A percentile compares a stretch with the other conserved stretches of the same genome.
Evolutionary conservation across 30 jellyfish, hydroid and myxozoan genomes (phyloP).

Genomic region (Clytia hemisphaerica): DNA sequence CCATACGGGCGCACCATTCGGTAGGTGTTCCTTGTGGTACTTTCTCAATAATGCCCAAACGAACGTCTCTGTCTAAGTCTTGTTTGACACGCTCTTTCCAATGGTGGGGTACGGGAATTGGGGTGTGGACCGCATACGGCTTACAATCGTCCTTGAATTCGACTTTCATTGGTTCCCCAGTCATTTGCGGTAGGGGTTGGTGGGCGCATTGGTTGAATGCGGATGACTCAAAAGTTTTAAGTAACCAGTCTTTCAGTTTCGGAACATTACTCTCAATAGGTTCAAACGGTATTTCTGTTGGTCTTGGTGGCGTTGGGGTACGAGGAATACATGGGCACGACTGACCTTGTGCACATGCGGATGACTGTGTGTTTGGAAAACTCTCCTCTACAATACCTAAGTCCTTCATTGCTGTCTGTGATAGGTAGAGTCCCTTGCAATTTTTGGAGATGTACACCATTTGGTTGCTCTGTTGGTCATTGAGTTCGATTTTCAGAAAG

Average conservation of each 20-base stretch:
- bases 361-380: constrained; percentile 4
- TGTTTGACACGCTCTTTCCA: constrained; percentile 26
- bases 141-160: not conserved
- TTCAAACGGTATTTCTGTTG: constrained; percentile 7
- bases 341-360: not conserved
- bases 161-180: constrained; percentile 31
- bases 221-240: constrained; percentile 4
- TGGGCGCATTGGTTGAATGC: constrained; percentile 39
- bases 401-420: constrained; percentile 18
- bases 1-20: constrained; percentile 45
- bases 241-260: constrained; percentile 18
- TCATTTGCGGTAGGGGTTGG: constrained; percentile 40
- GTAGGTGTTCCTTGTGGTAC: constrained; percentile 36
- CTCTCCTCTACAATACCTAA: not conserved
- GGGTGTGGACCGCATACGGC: constrained; percentile 38
- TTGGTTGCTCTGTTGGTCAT: not conserved
- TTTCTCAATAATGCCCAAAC: constrained; percentile 14
- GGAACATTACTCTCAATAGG: not conserved
- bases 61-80: constrained; percentile 32
- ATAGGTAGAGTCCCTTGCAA: constrained; percentile 12
- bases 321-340: too few species aligned
- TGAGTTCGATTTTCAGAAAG: not conserved
- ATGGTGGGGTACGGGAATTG: constrained; percentile 40
- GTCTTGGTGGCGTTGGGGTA: constrained; percentile 20
- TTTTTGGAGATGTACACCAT: constrained; percentile 22